These are phyloP conservation scores for Genyomyrus donnyi DNA, from an alignment of 2,113 vertebrate species.

Conservation along the genomic window DNA sequence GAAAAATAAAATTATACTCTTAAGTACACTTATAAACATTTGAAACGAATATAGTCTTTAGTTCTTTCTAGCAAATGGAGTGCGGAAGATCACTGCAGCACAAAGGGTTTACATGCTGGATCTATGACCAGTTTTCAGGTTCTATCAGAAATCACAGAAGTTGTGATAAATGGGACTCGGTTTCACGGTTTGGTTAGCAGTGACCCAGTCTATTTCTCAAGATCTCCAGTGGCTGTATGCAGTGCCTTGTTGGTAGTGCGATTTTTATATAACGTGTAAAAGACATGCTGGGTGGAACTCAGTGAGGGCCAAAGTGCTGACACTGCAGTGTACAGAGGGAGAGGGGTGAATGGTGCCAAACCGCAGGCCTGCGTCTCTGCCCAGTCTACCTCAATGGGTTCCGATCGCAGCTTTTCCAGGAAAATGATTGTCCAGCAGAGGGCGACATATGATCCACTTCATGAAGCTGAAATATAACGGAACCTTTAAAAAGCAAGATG, in stretches of 20 bases:
- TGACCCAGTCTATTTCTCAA: not conserved
- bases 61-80: not conserved
- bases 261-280: not conserved
- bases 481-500: not conserved
- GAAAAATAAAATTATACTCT: not conserved
- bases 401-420: not conserved
- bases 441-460: not conserved
- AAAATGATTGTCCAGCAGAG: not conserved
- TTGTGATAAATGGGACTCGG: not conserved
- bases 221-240: not conserved
- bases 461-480: not conserved
- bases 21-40: not conserved
- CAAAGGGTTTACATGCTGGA: not conserved
- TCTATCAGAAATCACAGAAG: not conserved
- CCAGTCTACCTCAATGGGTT: not conserved
- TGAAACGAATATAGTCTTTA: not conserved
- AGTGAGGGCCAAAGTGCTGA: not conserved
- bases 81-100: not conserved
- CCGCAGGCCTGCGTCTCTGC: not conserved
- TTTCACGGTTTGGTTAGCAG: not conserved
- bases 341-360: not conserved
- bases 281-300: not conserved
- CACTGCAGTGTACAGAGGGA: not conserved
- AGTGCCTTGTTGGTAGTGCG: not conserved
- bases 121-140: not conserved